Conservation (phyloP, 1,140 invertebrate species). For the Pentalonia nigronervosa region DNA sequence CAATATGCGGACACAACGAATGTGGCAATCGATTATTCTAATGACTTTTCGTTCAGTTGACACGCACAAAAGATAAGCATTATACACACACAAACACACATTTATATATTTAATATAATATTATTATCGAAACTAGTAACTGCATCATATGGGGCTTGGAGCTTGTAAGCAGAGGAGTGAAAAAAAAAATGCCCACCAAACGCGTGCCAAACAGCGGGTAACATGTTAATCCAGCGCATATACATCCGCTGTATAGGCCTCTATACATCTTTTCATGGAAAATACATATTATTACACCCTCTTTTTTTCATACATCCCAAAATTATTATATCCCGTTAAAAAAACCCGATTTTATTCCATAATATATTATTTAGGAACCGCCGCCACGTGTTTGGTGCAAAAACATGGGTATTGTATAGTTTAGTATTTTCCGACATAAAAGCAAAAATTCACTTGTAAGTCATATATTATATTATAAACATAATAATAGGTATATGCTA, state of each 20-base stretch:
- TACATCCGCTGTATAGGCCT: constrained; percentile 29
- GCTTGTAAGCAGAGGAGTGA: constrained; percentile 21
- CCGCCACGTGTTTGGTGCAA: background rate
- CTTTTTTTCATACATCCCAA: constrained; percentile 4
- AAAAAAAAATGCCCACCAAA: constrained; percentile 47
- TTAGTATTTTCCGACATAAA: background rate
- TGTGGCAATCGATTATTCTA: constrained; percentile 56
- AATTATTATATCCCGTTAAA: constrained; percentile 53
- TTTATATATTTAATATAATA: constrained; percentile 14
- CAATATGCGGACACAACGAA: background rate
- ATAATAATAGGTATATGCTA: background rate
- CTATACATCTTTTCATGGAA: constrained; percentile 41
- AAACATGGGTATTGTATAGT: background rate
- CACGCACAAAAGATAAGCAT: constrained; percentile 38
- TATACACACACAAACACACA: background rate
- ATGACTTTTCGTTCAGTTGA: constrained; percentile 58
- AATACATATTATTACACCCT: constrained; percentile 25
- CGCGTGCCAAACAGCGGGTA: constrained; percentile 58
- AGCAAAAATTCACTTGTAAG: background rate
- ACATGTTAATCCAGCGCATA: constrained; percentile 46
- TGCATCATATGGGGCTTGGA: background rate
- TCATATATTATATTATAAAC: background rate
- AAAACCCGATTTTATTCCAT: background rate
- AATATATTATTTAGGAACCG: background rate
- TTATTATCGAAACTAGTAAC: constrained; percentile 32